Evolutionary conservation across 2,797 vertebrate genomes (phyloP).

Genomic region (Crenuchus spilurus): DNA sequence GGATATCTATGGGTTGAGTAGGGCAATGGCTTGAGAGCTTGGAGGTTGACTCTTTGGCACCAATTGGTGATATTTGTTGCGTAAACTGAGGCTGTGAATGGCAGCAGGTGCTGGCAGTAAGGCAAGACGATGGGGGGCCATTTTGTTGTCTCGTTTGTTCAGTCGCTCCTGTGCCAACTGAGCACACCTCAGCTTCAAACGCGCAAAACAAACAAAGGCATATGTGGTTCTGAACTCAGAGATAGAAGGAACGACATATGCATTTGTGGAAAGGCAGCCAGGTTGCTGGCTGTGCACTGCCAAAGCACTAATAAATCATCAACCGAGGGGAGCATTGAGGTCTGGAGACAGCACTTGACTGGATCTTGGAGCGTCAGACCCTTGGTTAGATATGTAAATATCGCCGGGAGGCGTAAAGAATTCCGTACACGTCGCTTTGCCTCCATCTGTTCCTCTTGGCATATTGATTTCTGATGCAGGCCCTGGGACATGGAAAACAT

Average conservation of each 20-base stretch:
- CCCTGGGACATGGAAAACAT: slow-evolving; percentile 18
- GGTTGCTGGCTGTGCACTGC: slow-evolving; percentile 30
- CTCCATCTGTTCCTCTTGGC: slow-evolving; percentile 57
- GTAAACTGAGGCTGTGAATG: slow-evolving; percentile 38
- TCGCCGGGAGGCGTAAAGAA: slow-evolving; percentile 40
- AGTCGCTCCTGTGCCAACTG: slow-evolving; percentile 37
- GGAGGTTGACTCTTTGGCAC: background rate
- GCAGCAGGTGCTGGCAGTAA: slow-evolving; percentile 52
- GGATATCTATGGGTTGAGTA: background rate
- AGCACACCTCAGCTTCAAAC: slow-evolving; percentile 13
- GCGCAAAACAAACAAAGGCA: slow-evolving; percentile 13
- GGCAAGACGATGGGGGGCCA: slow-evolving; percentile 33
- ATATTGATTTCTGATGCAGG: slow-evolving; percentile 49
- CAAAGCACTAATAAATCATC: slow-evolving; percentile 51
- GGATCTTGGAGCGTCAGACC: slow-evolving; percentile 37
- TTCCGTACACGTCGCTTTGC: slow-evolving; percentile 45
- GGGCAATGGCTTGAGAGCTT: background rate
- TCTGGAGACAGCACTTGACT: slow-evolving; percentile 48
- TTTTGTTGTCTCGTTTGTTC: slow-evolving; percentile 52
- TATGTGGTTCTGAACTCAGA: background rate
- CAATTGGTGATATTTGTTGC: slow-evolving; percentile 39
- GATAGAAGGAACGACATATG: background rate
- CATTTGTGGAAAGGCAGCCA: slow-evolving; percentile 31
- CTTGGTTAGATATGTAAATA: slow-evolving; percentile 58
- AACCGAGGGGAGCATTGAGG: slow-evolving; percentile 9